These are phyloP conservation scores for Ranitomeya imitator DNA, from an alignment of 2,113 vertebrate genomes.

Conservation along the genomic window DNA sequence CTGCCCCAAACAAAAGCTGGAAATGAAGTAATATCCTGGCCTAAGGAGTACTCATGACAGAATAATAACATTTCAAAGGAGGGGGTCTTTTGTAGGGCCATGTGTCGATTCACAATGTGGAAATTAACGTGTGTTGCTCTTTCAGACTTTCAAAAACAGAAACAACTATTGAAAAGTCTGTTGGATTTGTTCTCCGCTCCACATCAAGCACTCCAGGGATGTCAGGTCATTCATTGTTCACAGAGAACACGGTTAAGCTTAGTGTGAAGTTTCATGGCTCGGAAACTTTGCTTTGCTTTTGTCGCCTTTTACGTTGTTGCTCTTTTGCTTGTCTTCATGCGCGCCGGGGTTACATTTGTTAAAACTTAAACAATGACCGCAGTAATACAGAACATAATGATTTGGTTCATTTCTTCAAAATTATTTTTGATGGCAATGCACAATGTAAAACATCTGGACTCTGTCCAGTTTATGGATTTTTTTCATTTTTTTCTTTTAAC, in stretches of 20 bases:
- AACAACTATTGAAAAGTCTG: conserved; percentile 61
- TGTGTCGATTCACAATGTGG: conserved; percentile 79
- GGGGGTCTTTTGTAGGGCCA: conserved; percentile 64
- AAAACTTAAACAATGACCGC: background rate
- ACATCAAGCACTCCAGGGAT: conserved; percentile 73
- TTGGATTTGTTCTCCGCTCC: conserved; percentile 61
- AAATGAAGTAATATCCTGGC: conserved; percentile 99
- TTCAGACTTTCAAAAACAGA: conserved; percentile 77
- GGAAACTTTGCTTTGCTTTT: background rate
- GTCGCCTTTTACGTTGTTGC: background rate
- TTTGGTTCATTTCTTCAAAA: background rate
- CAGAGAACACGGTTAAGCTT: background rate
- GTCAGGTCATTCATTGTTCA: conserved; percentile 71
- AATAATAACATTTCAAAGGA: conserved; percentile 87
- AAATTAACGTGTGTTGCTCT: conserved; percentile 83
- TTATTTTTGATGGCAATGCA: background rate
- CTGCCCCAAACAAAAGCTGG: conserved; percentile 96
- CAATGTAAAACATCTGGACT: background rate
- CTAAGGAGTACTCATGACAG: conserved; percentile 89
- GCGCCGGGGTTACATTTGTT: background rate
- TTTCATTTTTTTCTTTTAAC: too few species aligned
- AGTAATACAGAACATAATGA: background rate
- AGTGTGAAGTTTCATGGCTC: background rate
- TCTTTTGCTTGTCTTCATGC: background rate
- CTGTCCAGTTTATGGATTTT: background rate